Evolutionary conservation across 53 echinoderm and acorn worm species (phyloP), one percentile per base, ranked within the genome.

Genomic region (Stichopus horrens): DNA sequence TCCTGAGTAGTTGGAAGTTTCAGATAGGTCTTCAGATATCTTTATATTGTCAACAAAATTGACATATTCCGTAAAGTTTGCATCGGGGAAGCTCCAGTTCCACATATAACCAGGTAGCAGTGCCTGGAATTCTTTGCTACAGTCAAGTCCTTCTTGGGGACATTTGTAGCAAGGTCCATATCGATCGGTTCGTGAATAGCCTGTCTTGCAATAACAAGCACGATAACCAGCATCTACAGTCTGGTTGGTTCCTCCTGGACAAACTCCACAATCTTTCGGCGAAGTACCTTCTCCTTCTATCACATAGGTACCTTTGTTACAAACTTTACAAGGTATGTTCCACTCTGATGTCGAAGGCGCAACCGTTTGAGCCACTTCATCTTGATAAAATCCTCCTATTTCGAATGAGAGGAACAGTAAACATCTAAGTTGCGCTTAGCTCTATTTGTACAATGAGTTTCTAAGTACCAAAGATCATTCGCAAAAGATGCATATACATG

Each of bases 301-400:
- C 55, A 81, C 81, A 81, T 55, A 81, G 0, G 81, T 81, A 5
- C 81, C 81, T 13, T 6, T n/a, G 55, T 81, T 81, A 16, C 81
- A 81, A 5, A 13, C 13, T 54, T 57, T 81, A 16, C 81, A 81
- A 18, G 81, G 9, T 8, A 57, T 21, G 0, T 16, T 1, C 20
- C 81, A 18, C 8, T 75, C 8, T 54, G 14, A 11, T 13, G 8
- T 18, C n/a, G 0, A 21, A 51, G 20, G 54, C 81, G 60, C 13
- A 9, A 60, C 60, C 5, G 20, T 4, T 54, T 81, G 81, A 16
- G 53, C 57, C 9, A 81, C 20, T 55, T 16, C 57, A 8, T 81
- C 57, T 81, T 81, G 81, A 20, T 18, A 81, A 81, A 54, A 81
- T 52, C 81, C 81, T 11, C 81, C 81, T 81, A 76, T 14, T 10